Conservation (phyloP, 2,797 vertebrate genomes). For the Leptodon cayanensis region DNA sequence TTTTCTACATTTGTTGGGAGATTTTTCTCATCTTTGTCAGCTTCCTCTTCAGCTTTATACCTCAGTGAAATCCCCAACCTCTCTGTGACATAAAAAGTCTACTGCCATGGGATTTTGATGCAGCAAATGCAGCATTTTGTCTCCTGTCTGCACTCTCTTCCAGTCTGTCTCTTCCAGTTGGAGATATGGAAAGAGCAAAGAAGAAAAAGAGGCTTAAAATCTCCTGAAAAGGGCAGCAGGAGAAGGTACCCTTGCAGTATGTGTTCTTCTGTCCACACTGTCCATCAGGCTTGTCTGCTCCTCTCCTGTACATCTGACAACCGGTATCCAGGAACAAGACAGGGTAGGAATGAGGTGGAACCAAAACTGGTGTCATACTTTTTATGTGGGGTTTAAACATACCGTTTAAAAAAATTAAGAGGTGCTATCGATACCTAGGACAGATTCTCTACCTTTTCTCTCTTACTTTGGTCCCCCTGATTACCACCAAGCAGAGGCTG, state of each 20-base stretch:
- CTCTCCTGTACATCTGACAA: neutral
- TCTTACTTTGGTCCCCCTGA: neutral
- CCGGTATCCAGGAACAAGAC: rapidly evolving
- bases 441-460: neutral
- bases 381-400: neutral
- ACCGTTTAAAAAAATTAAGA: neutral
- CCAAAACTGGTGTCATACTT: neutral
- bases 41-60: neutral
- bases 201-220: neutral
- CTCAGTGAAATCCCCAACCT: neutral
- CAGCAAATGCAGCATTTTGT: neutral
- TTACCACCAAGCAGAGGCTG: neutral
- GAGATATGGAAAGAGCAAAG: neutral
- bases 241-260: neutral
- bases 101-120: neutral
- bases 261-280: neutral
- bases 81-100: neutral
- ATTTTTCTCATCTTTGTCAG: neutral
- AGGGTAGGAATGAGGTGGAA: neutral
- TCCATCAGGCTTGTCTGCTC: neutral
- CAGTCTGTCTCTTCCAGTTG: neutral
- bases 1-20: neutral
- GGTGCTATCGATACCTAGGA: neutral
- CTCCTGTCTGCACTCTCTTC: neutral
- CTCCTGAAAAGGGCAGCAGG: neutral